phyloP scores from a whole-genome alignment of 2,113 vertebrate species.

The Natator depressus region DNA sequence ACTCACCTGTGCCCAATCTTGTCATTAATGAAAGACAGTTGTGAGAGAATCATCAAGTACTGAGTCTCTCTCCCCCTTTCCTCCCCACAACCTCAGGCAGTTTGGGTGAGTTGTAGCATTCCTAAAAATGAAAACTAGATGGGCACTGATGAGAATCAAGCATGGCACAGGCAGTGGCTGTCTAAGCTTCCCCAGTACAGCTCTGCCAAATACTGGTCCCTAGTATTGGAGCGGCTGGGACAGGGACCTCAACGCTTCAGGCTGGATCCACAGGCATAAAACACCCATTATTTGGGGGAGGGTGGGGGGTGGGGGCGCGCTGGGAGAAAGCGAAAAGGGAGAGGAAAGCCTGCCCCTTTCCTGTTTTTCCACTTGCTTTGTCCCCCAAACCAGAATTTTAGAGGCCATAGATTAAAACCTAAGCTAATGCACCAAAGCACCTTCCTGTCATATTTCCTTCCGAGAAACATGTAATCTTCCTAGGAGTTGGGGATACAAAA shows the following conservation, averaged over 20 bases:
- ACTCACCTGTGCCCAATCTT: not conserved
- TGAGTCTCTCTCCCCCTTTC: fast-evolving
- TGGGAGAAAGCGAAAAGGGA: not conserved
- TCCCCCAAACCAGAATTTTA: not conserved
- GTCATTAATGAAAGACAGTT: not conserved
- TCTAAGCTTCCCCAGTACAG: not conserved
- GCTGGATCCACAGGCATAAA: not conserved
- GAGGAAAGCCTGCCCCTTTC: not conserved
- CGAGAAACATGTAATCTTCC: not conserved
- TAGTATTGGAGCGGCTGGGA: not conserved
- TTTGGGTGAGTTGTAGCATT: not conserved
- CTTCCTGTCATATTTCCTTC: not conserved
- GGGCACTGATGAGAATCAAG: too few species aligned
- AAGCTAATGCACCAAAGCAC: not conserved
- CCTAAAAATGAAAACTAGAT: not conserved
- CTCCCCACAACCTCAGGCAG: not conserved
- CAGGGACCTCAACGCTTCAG: not conserved
- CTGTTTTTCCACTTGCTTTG: not conserved
- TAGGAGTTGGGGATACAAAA: not conserved
- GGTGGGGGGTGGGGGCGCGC: too few species aligned
- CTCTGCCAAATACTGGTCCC: not conserved
- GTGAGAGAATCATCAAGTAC: fast-evolving
- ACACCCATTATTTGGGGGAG: too few species aligned
- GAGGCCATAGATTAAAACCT: not conserved
- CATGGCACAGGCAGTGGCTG: not conserved